Evolutionary conservation across 2,113 vertebrate genomes (phyloP).

Genomic region (Urocolius indicus): DNA sequence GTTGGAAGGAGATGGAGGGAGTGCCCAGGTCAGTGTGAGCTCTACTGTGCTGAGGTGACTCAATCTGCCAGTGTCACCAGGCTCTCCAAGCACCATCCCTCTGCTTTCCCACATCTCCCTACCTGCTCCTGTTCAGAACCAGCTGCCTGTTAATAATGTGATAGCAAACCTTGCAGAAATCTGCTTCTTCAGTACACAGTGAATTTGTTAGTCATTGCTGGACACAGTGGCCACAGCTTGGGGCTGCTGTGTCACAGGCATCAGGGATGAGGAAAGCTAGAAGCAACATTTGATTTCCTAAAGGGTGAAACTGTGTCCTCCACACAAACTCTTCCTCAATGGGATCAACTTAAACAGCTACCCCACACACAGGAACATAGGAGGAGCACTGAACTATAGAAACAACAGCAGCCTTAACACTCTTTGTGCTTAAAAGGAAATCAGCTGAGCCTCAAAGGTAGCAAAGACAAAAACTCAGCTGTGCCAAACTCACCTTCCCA

Average conservation of each 20-base stretch:
- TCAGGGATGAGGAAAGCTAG: background rate
- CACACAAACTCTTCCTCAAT: background rate
- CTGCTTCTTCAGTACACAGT: constrained; percentile 47
- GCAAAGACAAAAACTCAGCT: background rate
- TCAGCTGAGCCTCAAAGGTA: background rate
- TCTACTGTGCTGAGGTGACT: rapidly evolving
- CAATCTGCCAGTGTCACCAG: no score
- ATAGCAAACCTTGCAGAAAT: background rate
- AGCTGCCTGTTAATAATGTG: background rate
- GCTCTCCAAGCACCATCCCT: background rate
- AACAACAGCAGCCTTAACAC: background rate
- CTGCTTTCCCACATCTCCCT: background rate
- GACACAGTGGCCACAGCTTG: constrained; percentile 10
- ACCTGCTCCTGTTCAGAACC: background rate
- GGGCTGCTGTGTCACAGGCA: background rate
- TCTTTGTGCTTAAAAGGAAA: background rate
- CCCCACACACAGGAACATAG: rapidly evolving
- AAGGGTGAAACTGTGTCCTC: background rate
- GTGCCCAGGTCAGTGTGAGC: rapidly evolving
- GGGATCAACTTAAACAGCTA: background rate
- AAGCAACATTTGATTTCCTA: constrained; percentile 60
- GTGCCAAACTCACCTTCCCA: rapidly evolving
- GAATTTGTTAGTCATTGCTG: constrained; percentile 43
- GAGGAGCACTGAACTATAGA: background rate
- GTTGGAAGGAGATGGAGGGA: background rate